A percentile compares a stretch with the other conserved stretches of the same genome.
These are phyloP conservation scores for Oncorhynchus gorbuscha DNA, from an alignment of 2,113 vertebrate genomes.

Conservation along the genomic window DNA sequence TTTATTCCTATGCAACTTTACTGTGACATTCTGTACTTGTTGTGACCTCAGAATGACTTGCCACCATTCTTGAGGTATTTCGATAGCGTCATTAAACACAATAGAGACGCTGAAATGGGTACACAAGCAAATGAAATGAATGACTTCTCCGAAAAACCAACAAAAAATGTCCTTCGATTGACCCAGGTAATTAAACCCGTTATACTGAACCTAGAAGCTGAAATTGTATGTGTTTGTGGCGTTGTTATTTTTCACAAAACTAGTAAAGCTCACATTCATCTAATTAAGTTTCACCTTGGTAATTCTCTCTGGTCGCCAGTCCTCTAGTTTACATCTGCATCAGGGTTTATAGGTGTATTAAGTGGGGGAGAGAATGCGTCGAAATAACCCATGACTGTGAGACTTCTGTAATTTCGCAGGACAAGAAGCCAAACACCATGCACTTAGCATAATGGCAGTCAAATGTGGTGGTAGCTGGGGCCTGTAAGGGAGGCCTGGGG, in stretches of 20 bases:
- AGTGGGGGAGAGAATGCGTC: slow-evolving; percentile 18
- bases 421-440: slow-evolving; percentile 59
- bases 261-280: slow-evolving; percentile 24
- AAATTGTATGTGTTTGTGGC: slow-evolving; percentile 17
- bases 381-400: slow-evolving; percentile 40
- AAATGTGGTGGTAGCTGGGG: slow-evolving; percentile 53
- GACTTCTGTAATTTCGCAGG: slow-evolving; percentile 54
- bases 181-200: neutral
- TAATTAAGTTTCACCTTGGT: slow-evolving; percentile 9
- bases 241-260: slow-evolving; percentile 17
- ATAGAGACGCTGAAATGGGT: slow-evolving; percentile 25
- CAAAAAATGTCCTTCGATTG: slow-evolving; percentile 1
- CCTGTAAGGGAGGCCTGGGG: slow-evolving; percentile 16
- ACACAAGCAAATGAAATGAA: slow-evolving; percentile 40
- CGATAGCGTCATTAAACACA: slow-evolving; percentile 12
- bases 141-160: slow-evolving; percentile 23
- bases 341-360: slow-evolving; percentile 39
- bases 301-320: slow-evolving; percentile 11
- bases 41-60: slow-evolving; percentile 30
- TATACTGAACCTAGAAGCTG: slow-evolving; percentile 35
- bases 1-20: slow-evolving; percentile 9
- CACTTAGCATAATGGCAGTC: slow-evolving; percentile 65
- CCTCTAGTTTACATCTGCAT: slow-evolving; percentile 18
- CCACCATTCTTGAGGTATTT: slow-evolving; percentile 15
- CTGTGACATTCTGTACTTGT: slow-evolving; percentile 24